These are phyloP conservation scores for Scolanthus callimorphus DNA, from an alignment of 92 coral and sea anemone species.

Conservation along the genomic window DNA sequence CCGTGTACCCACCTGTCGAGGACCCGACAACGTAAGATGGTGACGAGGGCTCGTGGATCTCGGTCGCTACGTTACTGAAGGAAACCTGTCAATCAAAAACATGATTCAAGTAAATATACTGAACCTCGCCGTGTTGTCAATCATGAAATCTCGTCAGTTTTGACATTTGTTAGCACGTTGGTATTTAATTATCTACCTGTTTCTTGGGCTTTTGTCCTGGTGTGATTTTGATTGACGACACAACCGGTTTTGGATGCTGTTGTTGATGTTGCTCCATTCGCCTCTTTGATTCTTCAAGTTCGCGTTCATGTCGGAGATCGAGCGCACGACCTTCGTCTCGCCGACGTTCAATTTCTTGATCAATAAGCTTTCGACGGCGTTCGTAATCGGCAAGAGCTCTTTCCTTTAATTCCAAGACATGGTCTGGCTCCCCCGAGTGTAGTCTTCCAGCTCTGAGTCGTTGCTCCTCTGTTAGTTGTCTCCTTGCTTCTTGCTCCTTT, in stretches of 20 bases:
- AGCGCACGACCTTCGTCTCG: slow-evolving; percentile 31
- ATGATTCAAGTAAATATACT: too few species aligned
- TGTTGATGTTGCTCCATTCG: slow-evolving; percentile 13
- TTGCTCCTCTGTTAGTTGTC: slow-evolving; percentile 76
- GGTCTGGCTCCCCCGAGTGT: slow-evolving; percentile 42
- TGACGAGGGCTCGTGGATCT: slow-evolving; percentile 84
- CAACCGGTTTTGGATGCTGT: background rate
- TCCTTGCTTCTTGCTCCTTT: slow-evolving; percentile 84
- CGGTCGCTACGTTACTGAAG: slow-evolving; percentile 89
- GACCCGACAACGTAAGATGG: slow-evolving; percentile 77
- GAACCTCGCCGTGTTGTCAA: too few species aligned
- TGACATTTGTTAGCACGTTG: too few species aligned
- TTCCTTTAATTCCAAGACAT: slow-evolving; percentile 72
- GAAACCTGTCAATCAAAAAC: slow-evolving; percentile 36
- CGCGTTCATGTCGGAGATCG: slow-evolving; percentile 15
- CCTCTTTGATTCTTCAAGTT: slow-evolving; percentile 14
- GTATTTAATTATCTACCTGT: too few species aligned
- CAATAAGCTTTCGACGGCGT: slow-evolving; percentile 68
- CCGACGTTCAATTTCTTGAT: slow-evolving; percentile 67
- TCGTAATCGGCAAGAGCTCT: slow-evolving; percentile 84
- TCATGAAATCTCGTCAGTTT: too few species aligned
- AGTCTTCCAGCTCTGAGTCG: slow-evolving; percentile 38
- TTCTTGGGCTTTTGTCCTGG: slow-evolving; percentile 59
- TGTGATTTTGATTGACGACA: slow-evolving; percentile 52
- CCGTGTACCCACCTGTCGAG: slow-evolving; percentile 65